Evolutionary conservation across 2,888 invertebrate genomes (phyloP).

Genomic region (Cephus rjabovi): DNA sequence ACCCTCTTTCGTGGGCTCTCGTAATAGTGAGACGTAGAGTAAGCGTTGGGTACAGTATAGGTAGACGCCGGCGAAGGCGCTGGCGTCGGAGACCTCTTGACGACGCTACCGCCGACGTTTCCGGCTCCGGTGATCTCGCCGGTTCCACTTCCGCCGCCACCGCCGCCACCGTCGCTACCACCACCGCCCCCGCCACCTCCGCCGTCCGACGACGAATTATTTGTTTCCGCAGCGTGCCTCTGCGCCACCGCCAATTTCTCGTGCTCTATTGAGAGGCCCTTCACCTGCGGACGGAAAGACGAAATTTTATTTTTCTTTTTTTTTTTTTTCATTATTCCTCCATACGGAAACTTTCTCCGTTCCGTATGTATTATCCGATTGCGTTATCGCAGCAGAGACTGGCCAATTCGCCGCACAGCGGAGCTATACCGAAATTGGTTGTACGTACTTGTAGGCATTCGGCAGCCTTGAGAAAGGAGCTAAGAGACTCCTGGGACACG

Average conservation of each 20-base stretch:
- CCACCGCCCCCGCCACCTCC: slow-evolving; percentile 63
- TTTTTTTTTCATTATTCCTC: background rate
- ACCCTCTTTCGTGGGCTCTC: slow-evolving; percentile 62
- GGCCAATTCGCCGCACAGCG: background rate
- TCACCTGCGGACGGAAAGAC: slow-evolving; percentile 70
- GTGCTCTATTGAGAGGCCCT: slow-evolving; percentile 82
- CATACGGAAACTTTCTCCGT: background rate
- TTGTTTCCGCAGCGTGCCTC: slow-evolving; percentile 65
- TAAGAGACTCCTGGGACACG: slow-evolving; percentile 90
- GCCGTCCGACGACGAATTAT: slow-evolving; percentile 55
- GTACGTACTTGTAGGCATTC: slow-evolving; percentile 84
- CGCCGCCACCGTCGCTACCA: slow-evolving; percentile 59
- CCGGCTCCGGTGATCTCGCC: slow-evolving; percentile 43
- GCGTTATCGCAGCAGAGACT: background rate
- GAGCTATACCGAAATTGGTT: background rate
- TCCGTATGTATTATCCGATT: background rate
- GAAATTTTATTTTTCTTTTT: background rate
- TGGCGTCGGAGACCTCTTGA: slow-evolving; percentile 58
- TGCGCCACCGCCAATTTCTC: slow-evolving; percentile 75
- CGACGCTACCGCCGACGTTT: slow-evolving; percentile 22
- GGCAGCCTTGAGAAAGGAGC: slow-evolving; percentile 91
- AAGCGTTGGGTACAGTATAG: slow-evolving; percentile 55
- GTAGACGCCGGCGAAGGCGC: slow-evolving; percentile 56
- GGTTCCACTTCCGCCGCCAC: slow-evolving; percentile 44
- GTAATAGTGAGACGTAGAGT: slow-evolving; percentile 57